A percentile compares a stretch with the other conserved stretches of the same genome.
Conservation (phyloP, 2,113 vertebrate genomes). For the Todiramphus chloris region DNA sequence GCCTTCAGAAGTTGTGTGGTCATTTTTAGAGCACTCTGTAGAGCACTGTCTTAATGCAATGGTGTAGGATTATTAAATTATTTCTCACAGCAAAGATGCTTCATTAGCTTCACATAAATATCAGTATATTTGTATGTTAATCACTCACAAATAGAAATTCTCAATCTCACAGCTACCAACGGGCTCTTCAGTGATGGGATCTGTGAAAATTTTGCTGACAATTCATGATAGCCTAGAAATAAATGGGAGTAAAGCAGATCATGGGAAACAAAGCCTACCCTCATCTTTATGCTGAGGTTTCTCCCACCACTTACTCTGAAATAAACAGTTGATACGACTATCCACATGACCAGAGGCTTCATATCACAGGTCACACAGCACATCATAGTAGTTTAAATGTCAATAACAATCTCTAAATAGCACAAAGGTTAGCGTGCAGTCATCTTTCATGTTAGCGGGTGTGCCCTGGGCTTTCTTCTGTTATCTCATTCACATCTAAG, state of each 20-base stretch:
- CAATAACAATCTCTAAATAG: conserved; percentile 9
- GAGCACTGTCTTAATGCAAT: not conserved
- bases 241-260: not conserved
- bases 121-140: not conserved
- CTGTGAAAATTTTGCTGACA: not conserved
- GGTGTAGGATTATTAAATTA: not conserved
- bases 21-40: not conserved
- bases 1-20: fast-evolving
- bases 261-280: not conserved
- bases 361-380: conserved; percentile 3
- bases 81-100: not conserved
- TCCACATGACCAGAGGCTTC: not conserved
- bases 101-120: not conserved
- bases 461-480: not conserved
- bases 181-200: not conserved
- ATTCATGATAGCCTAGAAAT: not conserved
- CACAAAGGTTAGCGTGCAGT: not conserved
- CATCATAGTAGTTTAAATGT: not conserved
- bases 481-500: conserved; percentile 22
- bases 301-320: not conserved
- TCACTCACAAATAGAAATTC: not conserved
- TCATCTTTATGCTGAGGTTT: not conserved
- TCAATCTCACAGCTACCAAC: not conserved
- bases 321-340: not conserved
- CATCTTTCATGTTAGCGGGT: not conserved